These are phyloP conservation scores for Pteropus rufus DNA, from an alignment of 2,797 vertebrate species.

Conservation along the genomic window DNA sequence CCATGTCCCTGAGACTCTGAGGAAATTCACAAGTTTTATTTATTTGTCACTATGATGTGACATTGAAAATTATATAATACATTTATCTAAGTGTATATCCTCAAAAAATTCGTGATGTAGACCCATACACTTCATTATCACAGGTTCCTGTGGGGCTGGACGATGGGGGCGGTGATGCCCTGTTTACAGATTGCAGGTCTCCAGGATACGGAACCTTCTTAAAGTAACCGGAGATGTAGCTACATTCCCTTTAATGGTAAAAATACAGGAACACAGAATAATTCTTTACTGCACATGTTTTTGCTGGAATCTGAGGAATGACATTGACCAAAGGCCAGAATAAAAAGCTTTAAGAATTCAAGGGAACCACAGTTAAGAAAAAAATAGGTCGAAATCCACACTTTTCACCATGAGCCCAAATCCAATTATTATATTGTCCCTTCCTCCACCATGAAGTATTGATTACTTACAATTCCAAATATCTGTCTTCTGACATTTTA, in stretches of 20 bases:
- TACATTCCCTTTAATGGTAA: background rate
- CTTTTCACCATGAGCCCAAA: background rate
- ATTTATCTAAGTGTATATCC: background rate
- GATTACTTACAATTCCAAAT: background rate
- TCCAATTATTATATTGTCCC: background rate
- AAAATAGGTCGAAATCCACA: background rate
- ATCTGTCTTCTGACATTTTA: background rate
- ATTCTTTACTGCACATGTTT: background rate
- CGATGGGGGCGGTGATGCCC: background rate
- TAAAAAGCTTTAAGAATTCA: background rate
- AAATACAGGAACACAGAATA: background rate
- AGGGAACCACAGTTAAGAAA: background rate
- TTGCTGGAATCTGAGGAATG: constrained; percentile 40
- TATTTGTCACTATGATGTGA: background rate
- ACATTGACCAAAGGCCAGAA: background rate
- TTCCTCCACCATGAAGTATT: background rate
- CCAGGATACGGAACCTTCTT: background rate
- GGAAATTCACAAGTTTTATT: background rate
- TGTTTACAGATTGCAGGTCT: background rate
- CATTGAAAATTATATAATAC: background rate
- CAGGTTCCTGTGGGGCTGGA: background rate
- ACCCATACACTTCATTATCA: background rate
- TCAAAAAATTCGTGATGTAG: background rate
- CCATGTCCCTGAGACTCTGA: background rate
- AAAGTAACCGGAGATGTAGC: background rate